These are phyloP conservation scores for Oreohelix idahoensis DNA, from an alignment of 1,140 invertebrate species.

Conservation along the genomic window DNA sequence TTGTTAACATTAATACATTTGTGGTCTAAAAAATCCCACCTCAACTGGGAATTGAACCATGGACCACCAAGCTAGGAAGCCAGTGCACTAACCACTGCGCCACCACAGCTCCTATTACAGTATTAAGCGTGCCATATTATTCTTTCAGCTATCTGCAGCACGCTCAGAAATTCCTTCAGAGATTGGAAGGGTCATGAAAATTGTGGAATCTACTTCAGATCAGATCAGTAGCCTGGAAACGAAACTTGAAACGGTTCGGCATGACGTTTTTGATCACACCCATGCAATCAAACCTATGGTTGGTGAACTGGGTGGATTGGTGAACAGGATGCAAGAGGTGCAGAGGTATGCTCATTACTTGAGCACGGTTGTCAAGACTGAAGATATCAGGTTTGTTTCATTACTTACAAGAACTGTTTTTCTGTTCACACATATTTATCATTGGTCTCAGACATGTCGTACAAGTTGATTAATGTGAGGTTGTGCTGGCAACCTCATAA, in stretches of 20 bases:
- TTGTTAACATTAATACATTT: too few relatives aligned
- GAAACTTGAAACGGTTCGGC: conserved; percentile 72
- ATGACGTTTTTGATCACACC: conserved; percentile 74
- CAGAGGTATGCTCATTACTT: conserved; percentile 79
- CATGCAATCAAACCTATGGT: conserved; percentile 74
- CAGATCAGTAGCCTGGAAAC: conserved; percentile 75
- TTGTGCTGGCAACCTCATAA: too few relatives aligned
- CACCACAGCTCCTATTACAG: too few relatives aligned
- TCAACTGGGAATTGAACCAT: too few relatives aligned
- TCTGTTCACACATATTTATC: too few relatives aligned
- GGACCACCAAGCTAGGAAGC: too few relatives aligned
- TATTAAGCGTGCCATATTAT: too few relatives aligned
- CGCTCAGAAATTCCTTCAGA: conserved; percentile 77
- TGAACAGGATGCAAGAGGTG: conserved; percentile 78
- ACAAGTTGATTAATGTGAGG: too few relatives aligned
- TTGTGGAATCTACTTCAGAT: conserved; percentile 75
- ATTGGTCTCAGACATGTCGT: too few relatives aligned
- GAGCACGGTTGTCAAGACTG: conserved; percentile 78
- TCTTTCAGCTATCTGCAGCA: conserved; percentile 76
- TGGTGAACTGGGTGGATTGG: conserved; percentile 73
- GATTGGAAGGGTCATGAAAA: conserved; percentile 77
- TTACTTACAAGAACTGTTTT: too few relatives aligned
- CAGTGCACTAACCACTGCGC: too few relatives aligned
- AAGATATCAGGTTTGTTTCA: conserved; percentile 81
- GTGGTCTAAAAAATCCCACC: too few relatives aligned